A percentile compares a stretch with the other conserved stretches of the same genome.
Conservation (phyloP, 2,113 vertebrate species). For the Hucho hucho region DNA sequence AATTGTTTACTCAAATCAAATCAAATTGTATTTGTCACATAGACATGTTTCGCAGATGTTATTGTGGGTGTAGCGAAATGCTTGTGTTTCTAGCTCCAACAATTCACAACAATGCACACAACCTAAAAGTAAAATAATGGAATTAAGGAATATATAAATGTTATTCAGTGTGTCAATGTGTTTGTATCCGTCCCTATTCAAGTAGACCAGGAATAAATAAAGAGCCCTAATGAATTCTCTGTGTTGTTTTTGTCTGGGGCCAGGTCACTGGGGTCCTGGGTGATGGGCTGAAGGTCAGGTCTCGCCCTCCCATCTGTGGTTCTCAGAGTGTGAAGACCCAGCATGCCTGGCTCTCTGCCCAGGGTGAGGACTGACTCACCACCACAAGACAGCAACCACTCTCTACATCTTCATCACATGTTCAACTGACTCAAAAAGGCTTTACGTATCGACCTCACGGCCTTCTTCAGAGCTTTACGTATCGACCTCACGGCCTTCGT, state of each 20-base stretch:
- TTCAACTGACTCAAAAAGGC: no score
- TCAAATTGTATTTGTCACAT: background rate
- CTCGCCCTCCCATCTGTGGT: constrained; percentile 70
- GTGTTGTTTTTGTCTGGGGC: constrained; percentile 5
- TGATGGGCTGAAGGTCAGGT: constrained; percentile 62
- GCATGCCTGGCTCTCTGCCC: constrained; percentile 65
- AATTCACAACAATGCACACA: no score
- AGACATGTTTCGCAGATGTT: no score
- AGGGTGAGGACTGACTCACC: constrained; percentile 59
- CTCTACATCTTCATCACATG: no score
- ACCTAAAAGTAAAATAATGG: no score
- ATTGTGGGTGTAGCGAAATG: no score
- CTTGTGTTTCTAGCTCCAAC: no score
- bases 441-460: no score
- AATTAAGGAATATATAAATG: no score
- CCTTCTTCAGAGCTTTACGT: no score
- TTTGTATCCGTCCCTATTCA: background rate
- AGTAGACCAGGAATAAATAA: background rate
- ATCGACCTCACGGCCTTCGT: no score
- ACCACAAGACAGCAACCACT: background rate
- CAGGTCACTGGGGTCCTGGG: constrained; percentile 57
- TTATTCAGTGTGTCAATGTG: no score
- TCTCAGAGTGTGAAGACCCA: constrained; percentile 64
- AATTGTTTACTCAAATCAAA: background rate
- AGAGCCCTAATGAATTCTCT: background rate